phyloP scores from a whole-genome alignment of 2,888 invertebrate genomes.

The Rhagium mordax region DNA sequence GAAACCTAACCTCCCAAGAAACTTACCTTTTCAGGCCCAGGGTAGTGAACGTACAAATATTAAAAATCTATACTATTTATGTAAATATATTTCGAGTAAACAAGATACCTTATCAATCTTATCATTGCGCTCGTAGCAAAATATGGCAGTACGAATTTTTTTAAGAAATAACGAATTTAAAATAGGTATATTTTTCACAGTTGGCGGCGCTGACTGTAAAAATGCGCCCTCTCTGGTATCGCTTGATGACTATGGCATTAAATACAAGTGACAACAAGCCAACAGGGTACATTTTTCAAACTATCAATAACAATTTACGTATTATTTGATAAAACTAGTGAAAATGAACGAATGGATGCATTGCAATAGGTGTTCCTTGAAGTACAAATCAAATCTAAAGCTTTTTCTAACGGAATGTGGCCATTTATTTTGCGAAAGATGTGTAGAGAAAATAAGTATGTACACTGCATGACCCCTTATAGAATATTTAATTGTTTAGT shows the following conservation, averaged over 20 bases:
- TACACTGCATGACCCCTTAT: slow-evolving; percentile 6
- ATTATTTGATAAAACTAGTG: neutral
- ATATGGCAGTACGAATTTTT: neutral
- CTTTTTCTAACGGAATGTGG: slow-evolving; percentile 64
- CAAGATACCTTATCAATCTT: too few relatives aligned
- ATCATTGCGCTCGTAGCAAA: neutral
- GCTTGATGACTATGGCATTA: neutral
- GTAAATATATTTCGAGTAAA: too few relatives aligned
- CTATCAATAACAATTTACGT: neutral
- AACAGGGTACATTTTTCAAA: neutral
- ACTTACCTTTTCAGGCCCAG: neutral
- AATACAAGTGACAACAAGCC: too few relatives aligned
- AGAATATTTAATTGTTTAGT: neutral
- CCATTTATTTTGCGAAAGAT: slow-evolving; percentile 64
- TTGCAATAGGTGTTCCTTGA: slow-evolving; percentile 65
- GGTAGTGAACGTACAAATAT: neutral
- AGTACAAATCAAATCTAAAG: slow-evolving; percentile 52
- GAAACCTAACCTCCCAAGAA: neutral
- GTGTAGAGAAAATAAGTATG: slow-evolving; percentile 58
- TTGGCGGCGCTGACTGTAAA: neutral
- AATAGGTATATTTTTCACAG: neutral
- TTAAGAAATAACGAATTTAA: too few relatives aligned
- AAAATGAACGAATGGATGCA: slow-evolving; percentile 62
- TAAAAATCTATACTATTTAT: neutral
- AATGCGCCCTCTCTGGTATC: neutral